These are phyloP conservation scores for Metacarcinus magister DNA, from an alignment of 2,888 invertebrate genomes.

Conservation along the genomic window DNA sequence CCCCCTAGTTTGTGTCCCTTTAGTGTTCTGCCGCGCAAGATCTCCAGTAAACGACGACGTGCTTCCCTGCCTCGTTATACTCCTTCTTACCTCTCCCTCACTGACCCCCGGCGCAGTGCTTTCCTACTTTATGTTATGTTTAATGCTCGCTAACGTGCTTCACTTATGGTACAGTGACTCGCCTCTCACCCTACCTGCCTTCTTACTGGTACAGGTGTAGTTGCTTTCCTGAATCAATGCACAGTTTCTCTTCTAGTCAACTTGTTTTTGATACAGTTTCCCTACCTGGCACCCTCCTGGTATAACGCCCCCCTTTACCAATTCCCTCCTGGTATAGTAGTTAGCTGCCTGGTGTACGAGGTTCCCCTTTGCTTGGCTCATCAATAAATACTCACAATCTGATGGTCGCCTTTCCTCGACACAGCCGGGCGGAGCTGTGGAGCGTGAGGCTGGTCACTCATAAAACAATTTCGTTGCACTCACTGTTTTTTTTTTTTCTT, in stretches of 20 bases:
- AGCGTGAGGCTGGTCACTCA: slow-evolving; percentile 26
- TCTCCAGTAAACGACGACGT: neutral
- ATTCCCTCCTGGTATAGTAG: neutral
- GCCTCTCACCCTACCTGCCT: too few relatives aligned
- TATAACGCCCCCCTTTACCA: neutral
- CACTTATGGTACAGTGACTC: too few relatives aligned
- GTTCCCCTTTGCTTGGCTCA: neutral
- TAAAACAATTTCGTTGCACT: slow-evolving; percentile 41
- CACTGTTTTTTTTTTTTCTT: neutral
- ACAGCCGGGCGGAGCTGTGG: slow-evolving; percentile 33
- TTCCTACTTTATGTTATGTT: neutral
- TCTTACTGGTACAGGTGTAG: too few relatives aligned
- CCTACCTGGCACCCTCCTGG: neutral
- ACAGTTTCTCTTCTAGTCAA: neutral
- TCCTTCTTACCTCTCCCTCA: neutral
- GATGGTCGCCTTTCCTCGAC: slow-evolving; percentile 30
- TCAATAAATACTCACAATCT: slow-evolving; percentile 26
- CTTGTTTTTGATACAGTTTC: neutral
- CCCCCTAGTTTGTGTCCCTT: neutral
- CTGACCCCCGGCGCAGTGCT: neutral
- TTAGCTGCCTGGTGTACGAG: neutral
- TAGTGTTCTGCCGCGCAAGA: neutral
- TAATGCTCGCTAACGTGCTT: too few relatives aligned
- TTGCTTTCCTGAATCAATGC: too few relatives aligned
- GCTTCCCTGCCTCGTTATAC: neutral